Evolutionary conservation across 1,140 invertebrate species (phyloP).

Genomic region (Drosophila virilis): DNA sequence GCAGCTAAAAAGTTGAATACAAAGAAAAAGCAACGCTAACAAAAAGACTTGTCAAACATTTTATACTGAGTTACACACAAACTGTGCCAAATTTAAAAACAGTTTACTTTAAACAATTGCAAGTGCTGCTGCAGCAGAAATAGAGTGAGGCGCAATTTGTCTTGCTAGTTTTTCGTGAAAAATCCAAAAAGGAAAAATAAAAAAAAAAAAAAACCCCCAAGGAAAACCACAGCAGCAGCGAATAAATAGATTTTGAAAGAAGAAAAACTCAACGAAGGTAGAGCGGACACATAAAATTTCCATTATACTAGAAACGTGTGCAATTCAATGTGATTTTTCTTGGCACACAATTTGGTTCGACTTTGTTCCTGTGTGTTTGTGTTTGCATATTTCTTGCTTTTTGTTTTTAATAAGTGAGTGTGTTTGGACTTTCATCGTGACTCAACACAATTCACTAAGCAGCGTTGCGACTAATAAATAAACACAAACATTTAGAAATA

Average conservation of each 20-base stretch:
- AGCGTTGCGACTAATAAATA: slow-evolving; percentile 49
- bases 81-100: slow-evolving; percentile 12
- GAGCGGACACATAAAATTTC: slow-evolving; percentile 68
- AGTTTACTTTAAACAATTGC: background rate
- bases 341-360: slow-evolving; percentile 63
- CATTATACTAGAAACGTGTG: slow-evolving; percentile 69
- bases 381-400: slow-evolving; percentile 38
- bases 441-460: slow-evolving; percentile 67
- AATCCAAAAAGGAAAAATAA: slow-evolving; percentile 3
- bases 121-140: slow-evolving; percentile 35
- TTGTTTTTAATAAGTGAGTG: slow-evolving; percentile 39
- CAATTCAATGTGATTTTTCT: slow-evolving; percentile 56
- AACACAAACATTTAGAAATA: slow-evolving; percentile 46
- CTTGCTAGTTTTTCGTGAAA: slow-evolving; percentile 53
- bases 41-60: slow-evolving; percentile 25
- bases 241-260: slow-evolving; percentile 23
- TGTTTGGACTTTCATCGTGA: slow-evolving; percentile 74
- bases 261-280: slow-evolving; percentile 50
- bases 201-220: slow-evolving; percentile 1
- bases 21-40: slow-evolving; percentile 19
- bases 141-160: slow-evolving; percentile 38
- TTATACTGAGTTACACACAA: slow-evolving; percentile 32
- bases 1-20: slow-evolving; percentile 17
- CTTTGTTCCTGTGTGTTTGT: slow-evolving; percentile 59
- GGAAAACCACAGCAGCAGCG: slow-evolving; percentile 24